A percentile compares a stretch with the other conserved stretches of the same genome.
phyloP scores from a whole-genome alignment of 2,797 vertebrate genomes.

The Cryptoprocta ferox region DNA sequence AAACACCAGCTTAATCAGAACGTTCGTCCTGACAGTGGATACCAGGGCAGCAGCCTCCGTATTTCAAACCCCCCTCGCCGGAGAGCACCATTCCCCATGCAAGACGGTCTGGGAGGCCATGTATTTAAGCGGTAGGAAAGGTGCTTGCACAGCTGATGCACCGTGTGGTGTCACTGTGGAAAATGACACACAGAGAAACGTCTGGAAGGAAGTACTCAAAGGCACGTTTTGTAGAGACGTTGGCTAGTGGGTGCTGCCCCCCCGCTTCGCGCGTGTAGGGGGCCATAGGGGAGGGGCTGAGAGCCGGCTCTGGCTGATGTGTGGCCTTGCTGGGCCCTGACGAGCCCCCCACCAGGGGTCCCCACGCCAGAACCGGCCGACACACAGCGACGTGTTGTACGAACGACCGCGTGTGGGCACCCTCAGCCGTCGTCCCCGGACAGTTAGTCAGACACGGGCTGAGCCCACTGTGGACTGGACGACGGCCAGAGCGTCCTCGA shows the following conservation, averaged over 20 bases:
- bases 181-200: rapidly evolving
- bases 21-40: rapidly evolving
- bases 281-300: rapidly evolving
- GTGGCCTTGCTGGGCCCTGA: rapidly evolving
- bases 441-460: background rate
- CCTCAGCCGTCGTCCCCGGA: background rate
- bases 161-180: background rate
- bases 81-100: rapidly evolving
- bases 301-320: rapidly evolving
- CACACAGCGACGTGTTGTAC: rapidly evolving
- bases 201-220: background rate
- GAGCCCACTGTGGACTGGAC: background rate
- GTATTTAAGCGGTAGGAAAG: no score
- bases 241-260: rapidly evolving
- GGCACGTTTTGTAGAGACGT: rapidly evolving
- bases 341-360: background rate
- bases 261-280: rapidly evolving
- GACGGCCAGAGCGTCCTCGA: rapidly evolving
- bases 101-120: rapidly evolving
- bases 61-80: rapidly evolving
- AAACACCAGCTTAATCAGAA: rapidly evolving
- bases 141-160: rapidly evolving
- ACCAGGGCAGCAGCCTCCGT: background rate
- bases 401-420: rapidly evolving
- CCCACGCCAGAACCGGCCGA: rapidly evolving